Evolutionary conservation across 2,113 vertebrate species (phyloP), one percentile per base, ranked within the genome.

Genomic region (Pluvianellus socialis): DNA sequence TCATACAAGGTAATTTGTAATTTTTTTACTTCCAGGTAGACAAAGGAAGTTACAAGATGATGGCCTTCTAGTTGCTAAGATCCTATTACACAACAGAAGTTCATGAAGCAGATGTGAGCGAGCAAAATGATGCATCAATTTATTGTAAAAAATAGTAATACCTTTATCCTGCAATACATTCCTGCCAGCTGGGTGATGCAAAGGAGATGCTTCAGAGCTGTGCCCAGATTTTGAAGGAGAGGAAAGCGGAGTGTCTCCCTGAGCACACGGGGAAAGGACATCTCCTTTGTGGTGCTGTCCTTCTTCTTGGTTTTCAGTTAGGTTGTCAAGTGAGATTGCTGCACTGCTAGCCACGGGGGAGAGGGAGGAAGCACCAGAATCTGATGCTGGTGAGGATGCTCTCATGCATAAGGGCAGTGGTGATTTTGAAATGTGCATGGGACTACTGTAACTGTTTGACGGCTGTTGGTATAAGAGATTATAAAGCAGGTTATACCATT

Each of bases 381-480:
- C 98, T 98, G 98, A 98, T 97, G 97, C 98, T 98, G 98, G 97
- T 97, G 98, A 98, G 94, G 97, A 97, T 92, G 96, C 84, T 98
- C 97, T 98, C 97, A 97, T 92, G 95, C 96, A 97, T 96, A 97
- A 95, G 96, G 98, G 97, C 88, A 97, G 96, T 96, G 98, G 96
- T 92, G 97, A 96, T 96, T 98, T 98, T 93, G 98, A 96, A 98
- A 98, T 97, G 94, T 98, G 98, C 77, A 95, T 97, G 79, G 98
- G 98, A 94, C 98, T 98, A 98, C 94, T 94, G 79, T 94, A 93
- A 95, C 97, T 98, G 96, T 98, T 95, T 95, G 96, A 96, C 45
- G 95, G 98, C 99, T 99, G 97, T 96, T 97, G 97, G 93, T 88
- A 97, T 80, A 98, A 98, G 95, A 98, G 97, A 98, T 98, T 98